phyloP scores from a whole-genome alignment of 1,140 invertebrate genomes.

The Wiebesia pumilae region DNA sequence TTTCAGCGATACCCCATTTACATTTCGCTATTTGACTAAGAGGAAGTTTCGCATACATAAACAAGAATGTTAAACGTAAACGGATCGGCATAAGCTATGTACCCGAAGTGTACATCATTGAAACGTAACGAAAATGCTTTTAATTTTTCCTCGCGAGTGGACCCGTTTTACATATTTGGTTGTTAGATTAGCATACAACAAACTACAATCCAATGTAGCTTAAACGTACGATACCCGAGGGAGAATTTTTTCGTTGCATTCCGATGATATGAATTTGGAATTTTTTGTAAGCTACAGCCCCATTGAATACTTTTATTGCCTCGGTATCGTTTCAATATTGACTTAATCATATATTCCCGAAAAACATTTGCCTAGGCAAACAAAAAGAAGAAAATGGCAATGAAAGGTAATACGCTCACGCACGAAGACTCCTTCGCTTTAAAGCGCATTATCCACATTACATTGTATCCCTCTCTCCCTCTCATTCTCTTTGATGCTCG shows the following conservation, averaged over 20 bases:
- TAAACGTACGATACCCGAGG: not conserved
- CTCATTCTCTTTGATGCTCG: constrained; percentile 1
- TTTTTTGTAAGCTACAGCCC: not conserved
- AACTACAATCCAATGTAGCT: not conserved
- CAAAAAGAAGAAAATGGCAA: not conserved
- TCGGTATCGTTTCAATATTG: not conserved
- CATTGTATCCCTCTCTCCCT: not conserved
- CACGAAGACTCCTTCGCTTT: not conserved
- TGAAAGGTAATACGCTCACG: not conserved
- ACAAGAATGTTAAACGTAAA: not conserved
- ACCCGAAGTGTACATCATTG: not conserved
- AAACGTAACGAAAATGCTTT: constrained; percentile 17
- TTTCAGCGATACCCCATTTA: too few relatives aligned
- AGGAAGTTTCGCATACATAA: not conserved
- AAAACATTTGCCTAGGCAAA: not conserved
- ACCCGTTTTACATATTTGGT: not conserved
- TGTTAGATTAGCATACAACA: not conserved
- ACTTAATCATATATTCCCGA: not conserved
- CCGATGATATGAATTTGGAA: not conserved
- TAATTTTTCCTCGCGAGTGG: not conserved
- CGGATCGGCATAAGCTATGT: not conserved
- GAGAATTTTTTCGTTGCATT: not conserved
- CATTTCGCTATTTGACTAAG: not conserved
- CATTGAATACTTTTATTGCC: not conserved
- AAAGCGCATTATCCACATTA: not conserved